phyloP scores from a whole-genome alignment of 2,888 invertebrate genomes.

The Drosophila pseudotakahashii region DNA sequence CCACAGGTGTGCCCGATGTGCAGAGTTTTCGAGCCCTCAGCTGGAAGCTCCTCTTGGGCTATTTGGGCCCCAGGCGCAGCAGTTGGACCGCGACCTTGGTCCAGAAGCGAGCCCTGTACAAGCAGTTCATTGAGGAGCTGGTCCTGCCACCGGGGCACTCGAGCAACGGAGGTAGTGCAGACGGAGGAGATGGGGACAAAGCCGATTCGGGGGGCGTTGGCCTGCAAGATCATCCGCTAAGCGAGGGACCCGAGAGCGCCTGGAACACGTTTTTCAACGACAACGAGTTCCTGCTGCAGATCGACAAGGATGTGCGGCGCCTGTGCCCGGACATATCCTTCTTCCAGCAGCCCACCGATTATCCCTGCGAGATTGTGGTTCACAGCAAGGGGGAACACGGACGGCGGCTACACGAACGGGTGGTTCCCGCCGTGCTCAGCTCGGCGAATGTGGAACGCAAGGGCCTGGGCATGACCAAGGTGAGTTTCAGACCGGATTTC shows the following conservation, averaged over 20 bases:
- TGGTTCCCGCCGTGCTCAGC: slow-evolving; percentile 93
- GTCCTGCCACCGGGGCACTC: slow-evolving; percentile 92
- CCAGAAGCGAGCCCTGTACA: slow-evolving; percentile 92
- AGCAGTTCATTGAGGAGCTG: slow-evolving; percentile 94
- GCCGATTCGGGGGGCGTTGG: slow-evolving; percentile 80
- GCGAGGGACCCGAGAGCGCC: slow-evolving; percentile 96
- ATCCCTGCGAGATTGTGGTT: slow-evolving; percentile 92
- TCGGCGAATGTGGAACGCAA: slow-evolving; percentile 95
- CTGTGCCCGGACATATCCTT: slow-evolving; percentile 98
- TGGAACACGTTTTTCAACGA: slow-evolving; percentile 98
- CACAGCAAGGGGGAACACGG: slow-evolving; percentile 90
- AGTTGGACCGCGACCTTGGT: slow-evolving; percentile 89
- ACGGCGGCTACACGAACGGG: slow-evolving; percentile 93
- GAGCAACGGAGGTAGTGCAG: slow-evolving; percentile 75
- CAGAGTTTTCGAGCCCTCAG: slow-evolving; percentile 92
- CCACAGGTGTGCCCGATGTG: slow-evolving; percentile 95
- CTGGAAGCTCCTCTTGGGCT: slow-evolving; percentile 95
- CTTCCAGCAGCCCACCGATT: slow-evolving; percentile 97
- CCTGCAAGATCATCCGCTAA: slow-evolving; percentile 93
- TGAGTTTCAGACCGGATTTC: slow-evolving; percentile 82
- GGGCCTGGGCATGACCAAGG: slow-evolving; percentile 95
- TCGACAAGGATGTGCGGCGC: slow-evolving; percentile 98
- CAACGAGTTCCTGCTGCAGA: slow-evolving; percentile 98
- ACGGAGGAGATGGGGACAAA: slow-evolving; percentile 29
- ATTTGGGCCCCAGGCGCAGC: slow-evolving; percentile 89